Base-by-base conservation (phyloP, 2,888 invertebrate genomes). In the Oasisia sp. region DNA sequence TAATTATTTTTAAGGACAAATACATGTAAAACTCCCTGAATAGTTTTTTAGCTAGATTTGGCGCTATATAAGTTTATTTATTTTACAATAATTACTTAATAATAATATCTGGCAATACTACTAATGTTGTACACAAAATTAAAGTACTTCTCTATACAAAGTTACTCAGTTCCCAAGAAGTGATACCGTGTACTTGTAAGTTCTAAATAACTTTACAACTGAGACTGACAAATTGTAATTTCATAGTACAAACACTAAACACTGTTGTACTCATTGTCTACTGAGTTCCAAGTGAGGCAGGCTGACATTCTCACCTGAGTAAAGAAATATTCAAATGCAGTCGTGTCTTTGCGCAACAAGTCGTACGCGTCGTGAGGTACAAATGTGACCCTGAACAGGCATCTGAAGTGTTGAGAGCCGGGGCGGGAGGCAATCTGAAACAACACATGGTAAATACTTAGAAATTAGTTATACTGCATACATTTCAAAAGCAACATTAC, bases 251-350 rank as follows among this genome's bases (percentile, higher is more conserved):
- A 56, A 38, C 38, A 38, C 27, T 74, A 74, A 27, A 74, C n/a
- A 9, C 74, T 27, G 74, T 74, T 74, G 56, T 19, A 56, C 27
- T 74, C 27, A 58, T 74, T 74, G 7, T 74, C 27, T 74, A 74
- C 19, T 27, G 27, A n/a, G 7, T 50, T 50, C 14, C 50, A 50
- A 50, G 9, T 19, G 19, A 19, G 93, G 7, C 74, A 74, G 27
- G 27, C 4, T 19, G 74, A 19, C 27, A 27, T n/a, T n/a, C 93
- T 93, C 95, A 97, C 97, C 97, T 98, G 98, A 96, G 97, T 97
- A 96, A 98, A 98, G 74, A 98, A 97, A 96, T 98, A 99, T 96
- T 99, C 98, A 95, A 99, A 97, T 0, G 98, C 98, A 32, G 98
- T 97, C 27, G 98, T 97, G 97, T 99, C 99, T 94, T 97, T 97